phyloP scores from a whole-genome alignment of 2,113 vertebrate species.

The Labeo rohita region DNA sequence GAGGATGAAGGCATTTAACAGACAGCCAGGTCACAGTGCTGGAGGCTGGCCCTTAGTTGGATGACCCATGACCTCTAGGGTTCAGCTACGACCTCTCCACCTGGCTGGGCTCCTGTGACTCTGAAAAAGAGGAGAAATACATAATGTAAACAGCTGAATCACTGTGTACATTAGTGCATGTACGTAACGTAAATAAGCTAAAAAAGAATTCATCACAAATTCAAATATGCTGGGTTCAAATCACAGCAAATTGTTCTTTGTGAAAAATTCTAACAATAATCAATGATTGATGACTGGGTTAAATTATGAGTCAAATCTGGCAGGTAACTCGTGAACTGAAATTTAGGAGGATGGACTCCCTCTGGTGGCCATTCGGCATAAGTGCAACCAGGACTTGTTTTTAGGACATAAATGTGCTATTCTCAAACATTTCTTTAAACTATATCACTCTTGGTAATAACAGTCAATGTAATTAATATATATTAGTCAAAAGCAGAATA shows the following conservation, averaged over 20 bases:
- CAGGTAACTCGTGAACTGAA: neutral
- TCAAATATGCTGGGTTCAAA: neutral
- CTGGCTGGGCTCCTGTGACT: conserved; percentile 84
- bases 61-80: conserved; percentile 65
- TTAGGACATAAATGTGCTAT: neutral
- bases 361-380: conserved; percentile 51
- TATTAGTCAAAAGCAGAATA: neutral
- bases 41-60: conserved; percentile 74
- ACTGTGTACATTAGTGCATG: neutral
- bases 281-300: neutral
- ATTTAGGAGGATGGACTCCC: conserved; percentile 37
- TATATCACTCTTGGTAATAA: neutral
- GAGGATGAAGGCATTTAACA: conserved; percentile 80
- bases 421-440: neutral
- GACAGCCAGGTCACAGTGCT: conserved; percentile 83
- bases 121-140: conserved; percentile 71
- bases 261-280: neutral
- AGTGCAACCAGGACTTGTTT: conserved; percentile 3
- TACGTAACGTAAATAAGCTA: neutral
- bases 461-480: neutral
- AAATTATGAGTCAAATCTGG: neutral
- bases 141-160: neutral
- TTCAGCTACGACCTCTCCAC: conserved; percentile 84
- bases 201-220: neutral
- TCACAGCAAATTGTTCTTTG: neutral